Evolutionary conservation across 1,140 invertebrate genomes (phyloP), one percentile per base, ranked within the genome.

Genomic region (Drosophila nasuta): DNA sequence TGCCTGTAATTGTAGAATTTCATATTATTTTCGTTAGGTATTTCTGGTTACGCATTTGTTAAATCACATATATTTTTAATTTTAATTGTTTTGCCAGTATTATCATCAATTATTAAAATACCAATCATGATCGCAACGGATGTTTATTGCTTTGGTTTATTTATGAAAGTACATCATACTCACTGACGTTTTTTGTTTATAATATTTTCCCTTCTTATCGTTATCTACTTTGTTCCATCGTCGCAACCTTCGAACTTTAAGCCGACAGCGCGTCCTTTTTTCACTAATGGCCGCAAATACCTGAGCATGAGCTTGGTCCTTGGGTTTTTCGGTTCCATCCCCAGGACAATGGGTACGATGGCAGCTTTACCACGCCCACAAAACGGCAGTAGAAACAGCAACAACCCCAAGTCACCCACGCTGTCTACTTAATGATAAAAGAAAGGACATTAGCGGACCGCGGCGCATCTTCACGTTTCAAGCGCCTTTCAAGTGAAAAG

Each of bases 371-470:
- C 62, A 72, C 68, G 68, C 74, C 72, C 57, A 48, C 10, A 38
- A 30, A 30, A 35, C 35, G 10, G 25, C 51, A 13, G 28, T 30
- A 10, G 13, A 13, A 54, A 6, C 28, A 57, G n/a, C 33, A 65
- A 33, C 69, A 72, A 66, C 62, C 69, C 68, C 74, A 74, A 74
- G 70, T 60, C 67, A 63, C 77, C 73, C 80, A 83, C 73, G 77
- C 78, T 83, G 87, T 83, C 85, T 81, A 88, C 83, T 83, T 88
- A 88, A 88, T 88, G 85, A 89, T 88, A 88, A 88, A 88, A 88
- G 83, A 88, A 88, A 88, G 83, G 83, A 88, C 83, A 88, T 88
- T 88, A 88, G 77, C 85, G 83, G 68, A 80, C 85, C 85, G 73
- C 75, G 77, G 81, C 85, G 77, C 83, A 75, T 88, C 83, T 88